Percentiles rank a stretch among this genome's conserved stretches.
Conservation (phyloP, 2,888 invertebrate species). For the Nymphalis urticae region DNA sequence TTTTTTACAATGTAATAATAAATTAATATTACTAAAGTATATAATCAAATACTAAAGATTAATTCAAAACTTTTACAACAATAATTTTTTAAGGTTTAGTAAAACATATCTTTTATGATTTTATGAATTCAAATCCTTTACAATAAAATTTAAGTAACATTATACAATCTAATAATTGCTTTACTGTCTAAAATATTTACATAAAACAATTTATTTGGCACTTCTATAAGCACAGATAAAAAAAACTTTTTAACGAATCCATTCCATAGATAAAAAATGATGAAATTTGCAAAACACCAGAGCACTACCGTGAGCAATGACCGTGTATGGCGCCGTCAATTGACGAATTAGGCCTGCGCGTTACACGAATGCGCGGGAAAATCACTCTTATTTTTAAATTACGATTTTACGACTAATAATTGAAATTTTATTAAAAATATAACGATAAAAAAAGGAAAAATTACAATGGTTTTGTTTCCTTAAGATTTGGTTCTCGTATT, state of each 20-base stretch:
- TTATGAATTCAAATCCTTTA: not conserved
- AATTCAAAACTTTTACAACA: not conserved
- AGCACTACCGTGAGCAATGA: conserved; percentile 79
- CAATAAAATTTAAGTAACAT: not conserved
- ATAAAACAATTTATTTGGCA: conserved; percentile 10
- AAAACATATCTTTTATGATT: not conserved
- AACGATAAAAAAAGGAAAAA: not conserved
- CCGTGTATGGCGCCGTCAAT: conserved; percentile 76
- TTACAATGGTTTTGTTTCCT: not conserved
- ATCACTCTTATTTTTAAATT: not conserved
- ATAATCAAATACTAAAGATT: not conserved
- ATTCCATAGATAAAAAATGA: conserved; percentile 33
- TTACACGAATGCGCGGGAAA: conserved; percentile 47
- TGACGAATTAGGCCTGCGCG: conserved; percentile 79
- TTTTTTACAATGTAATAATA: not conserved
- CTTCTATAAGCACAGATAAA: conserved; percentile 3
- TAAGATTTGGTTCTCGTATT: not conserved
- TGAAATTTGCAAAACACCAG: conserved; percentile 40
- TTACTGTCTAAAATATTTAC: not conserved
- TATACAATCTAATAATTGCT: not conserved
- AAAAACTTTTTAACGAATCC: not conserved
- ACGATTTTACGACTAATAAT: no score
- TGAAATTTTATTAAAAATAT: not conserved
- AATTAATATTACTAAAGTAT: no score
- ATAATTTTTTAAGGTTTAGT: not conserved